Evolutionary conservation across 2,888 invertebrate species (phyloP), one percentile per base, ranked within the genome.

Genomic region (Mythimna impura): DNA sequence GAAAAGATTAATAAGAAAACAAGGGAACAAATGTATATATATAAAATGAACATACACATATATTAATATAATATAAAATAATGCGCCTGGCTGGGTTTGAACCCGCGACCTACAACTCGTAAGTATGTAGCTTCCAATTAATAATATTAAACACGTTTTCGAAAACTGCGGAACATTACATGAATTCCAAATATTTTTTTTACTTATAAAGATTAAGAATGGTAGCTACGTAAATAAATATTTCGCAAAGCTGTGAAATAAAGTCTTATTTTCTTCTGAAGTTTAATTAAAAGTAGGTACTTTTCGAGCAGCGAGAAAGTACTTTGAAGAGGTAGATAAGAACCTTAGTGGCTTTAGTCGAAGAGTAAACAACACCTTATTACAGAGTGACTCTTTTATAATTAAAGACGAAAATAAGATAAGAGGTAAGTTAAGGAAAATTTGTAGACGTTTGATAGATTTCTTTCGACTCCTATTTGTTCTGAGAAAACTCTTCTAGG

Each of bases 351-450:
- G 65, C 64, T 68, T 77, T 25, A 57, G 57, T 61, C 60, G n/a
- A 57, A 64, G 50, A 62, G 74, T 78, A 81, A 86, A 86, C 71
- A 85, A 70, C 86, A 78, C 74, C 79, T 78, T 71, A 63, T 77
- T 76, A 75, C 57, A 80, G 67, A 81, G 69, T 73, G 66, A 52
- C 68, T 70, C 66, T 70, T 72, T 77, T 66, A 65, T 60, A 71
- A 81, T 78, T 77, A 69, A 61, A 55, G 3, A 50, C 34, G 66
- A 57, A 73, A 77, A 72, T 77, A 72, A 71, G 60, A 73, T 78
- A 62, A 79, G 55, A 76, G 47, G 8, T 6, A 52, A 57, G 63
- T 34, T 22, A 66, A 54, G 34, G 58, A 17, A 66, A 78, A 57
- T 17, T 52, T 64, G 30, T 68, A 22, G 76, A 54, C n/a, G 65